Conservation (phyloP, 2,113 vertebrate genomes). For the Vidua macroura region DNA sequence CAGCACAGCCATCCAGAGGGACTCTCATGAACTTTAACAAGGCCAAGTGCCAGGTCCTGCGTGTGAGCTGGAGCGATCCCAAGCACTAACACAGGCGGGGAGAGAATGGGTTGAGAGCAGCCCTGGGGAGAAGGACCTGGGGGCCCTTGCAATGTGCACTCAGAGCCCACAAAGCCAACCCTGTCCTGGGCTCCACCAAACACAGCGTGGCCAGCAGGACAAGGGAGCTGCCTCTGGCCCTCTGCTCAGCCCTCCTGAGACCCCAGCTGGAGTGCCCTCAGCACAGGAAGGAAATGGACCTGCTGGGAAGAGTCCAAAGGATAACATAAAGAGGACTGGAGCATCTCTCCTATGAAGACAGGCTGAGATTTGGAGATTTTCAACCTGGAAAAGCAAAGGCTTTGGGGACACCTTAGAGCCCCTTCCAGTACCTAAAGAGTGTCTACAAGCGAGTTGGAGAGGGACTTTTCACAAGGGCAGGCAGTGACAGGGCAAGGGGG, state of each 20-base stretch:
- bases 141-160: not conserved
- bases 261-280: not conserved
- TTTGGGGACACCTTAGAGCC: not conserved
- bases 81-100: not conserved
- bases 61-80: not conserved
- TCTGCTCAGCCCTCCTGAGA: not conserved
- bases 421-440: not conserved
- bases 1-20: not conserved
- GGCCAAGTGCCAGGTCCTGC: not conserved
- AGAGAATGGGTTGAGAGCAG: not conserved
- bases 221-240: not conserved
- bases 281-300: not conserved
- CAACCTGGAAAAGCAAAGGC: not conserved
- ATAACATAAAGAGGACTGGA: not conserved
- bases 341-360: not conserved
- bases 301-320: not conserved
- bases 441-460: not conserved
- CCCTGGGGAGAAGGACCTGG: not conserved
- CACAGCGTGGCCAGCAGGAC: not conserved
- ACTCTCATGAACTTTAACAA: not conserved
- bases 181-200: not conserved
- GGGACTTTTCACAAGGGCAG: not conserved
- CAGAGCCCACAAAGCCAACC: not conserved
- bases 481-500: not conserved
- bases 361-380: not conserved